phyloP scores from a whole-genome alignment of 1,140 invertebrate genomes.

The Drosophila jambulina region DNA sequence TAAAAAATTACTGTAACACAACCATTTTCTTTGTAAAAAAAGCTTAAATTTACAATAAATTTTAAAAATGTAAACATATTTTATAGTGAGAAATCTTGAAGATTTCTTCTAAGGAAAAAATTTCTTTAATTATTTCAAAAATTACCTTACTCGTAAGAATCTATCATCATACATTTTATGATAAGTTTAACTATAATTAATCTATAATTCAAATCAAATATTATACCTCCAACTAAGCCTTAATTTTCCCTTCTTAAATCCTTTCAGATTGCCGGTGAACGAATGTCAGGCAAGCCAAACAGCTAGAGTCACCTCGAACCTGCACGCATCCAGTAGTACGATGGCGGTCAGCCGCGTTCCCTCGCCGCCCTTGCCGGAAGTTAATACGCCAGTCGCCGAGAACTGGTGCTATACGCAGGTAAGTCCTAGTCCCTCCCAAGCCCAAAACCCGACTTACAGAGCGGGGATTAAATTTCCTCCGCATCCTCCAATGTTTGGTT shows the following conservation, averaged over 20 bases:
- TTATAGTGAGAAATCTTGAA: background rate
- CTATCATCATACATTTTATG: no score
- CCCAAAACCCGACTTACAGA: background rate
- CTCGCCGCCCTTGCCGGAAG: constrained; percentile 95
- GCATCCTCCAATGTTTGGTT: constrained; percentile 24
- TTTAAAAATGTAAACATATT: background rate
- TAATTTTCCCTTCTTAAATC: background rate
- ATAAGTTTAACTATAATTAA: background rate
- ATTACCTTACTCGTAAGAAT: no score
- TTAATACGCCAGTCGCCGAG: constrained; percentile 96
- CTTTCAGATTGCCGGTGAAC: constrained; percentile 92
- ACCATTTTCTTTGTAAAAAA: background rate
- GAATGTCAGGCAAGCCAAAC: constrained; percentile 93
- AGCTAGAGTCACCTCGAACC: constrained; percentile 92
- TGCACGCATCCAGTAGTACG: constrained; percentile 89
- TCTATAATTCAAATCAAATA: no score
- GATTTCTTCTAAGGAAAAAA: background rate
- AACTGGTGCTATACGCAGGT: constrained; percentile 99
- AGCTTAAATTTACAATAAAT: no score
- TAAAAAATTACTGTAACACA: no score
- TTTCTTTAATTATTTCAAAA: no score
- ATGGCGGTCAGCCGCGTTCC: constrained; percentile 96
- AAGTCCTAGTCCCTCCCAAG: constrained; percentile 68
- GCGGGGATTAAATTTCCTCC: constrained; percentile 61
- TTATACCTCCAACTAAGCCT: constrained; percentile 35